Conservation (phyloP, 2,113 vertebrate species). For the Tenrec ecaudatus region DNA sequence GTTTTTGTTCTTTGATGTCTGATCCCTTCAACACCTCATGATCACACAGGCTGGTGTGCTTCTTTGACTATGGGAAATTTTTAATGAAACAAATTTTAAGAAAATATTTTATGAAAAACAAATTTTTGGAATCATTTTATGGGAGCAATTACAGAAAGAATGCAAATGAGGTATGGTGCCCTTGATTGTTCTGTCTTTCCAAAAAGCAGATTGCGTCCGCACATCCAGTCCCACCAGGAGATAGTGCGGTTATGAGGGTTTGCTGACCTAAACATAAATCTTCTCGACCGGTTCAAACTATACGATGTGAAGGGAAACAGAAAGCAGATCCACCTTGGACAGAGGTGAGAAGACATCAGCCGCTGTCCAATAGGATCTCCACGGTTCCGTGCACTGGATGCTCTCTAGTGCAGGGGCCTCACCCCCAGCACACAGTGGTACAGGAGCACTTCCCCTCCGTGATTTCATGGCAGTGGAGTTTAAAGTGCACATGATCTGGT, state of each 20-base stretch:
- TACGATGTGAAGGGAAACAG: background rate
- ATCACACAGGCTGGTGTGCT: too few species aligned
- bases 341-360: background rate
- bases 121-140: background rate
- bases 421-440: background rate
- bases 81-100: constrained; percentile 11
- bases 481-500: constrained; percentile 9
- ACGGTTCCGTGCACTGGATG: background rate
- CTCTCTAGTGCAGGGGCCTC: background rate
- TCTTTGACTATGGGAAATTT: background rate
- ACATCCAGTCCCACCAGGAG: background rate
- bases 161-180: background rate
- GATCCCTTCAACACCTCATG: too few species aligned
- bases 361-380: background rate
- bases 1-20: too few species aligned
- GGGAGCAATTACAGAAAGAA: background rate
- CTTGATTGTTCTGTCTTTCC: constrained; percentile 2
- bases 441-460: background rate
- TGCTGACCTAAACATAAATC: constrained; percentile 17
- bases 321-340: background rate
- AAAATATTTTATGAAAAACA: background rate
- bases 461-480: constrained; percentile 3
- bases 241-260: constrained; percentile 11
- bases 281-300: constrained; percentile 20
- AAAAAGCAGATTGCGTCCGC: background rate